A percentile compares a stretch with the other conserved stretches of the same genome.
Conservation (phyloP, 2,113 vertebrate genomes). For the Oncorhynchus gorbuscha region DNA sequence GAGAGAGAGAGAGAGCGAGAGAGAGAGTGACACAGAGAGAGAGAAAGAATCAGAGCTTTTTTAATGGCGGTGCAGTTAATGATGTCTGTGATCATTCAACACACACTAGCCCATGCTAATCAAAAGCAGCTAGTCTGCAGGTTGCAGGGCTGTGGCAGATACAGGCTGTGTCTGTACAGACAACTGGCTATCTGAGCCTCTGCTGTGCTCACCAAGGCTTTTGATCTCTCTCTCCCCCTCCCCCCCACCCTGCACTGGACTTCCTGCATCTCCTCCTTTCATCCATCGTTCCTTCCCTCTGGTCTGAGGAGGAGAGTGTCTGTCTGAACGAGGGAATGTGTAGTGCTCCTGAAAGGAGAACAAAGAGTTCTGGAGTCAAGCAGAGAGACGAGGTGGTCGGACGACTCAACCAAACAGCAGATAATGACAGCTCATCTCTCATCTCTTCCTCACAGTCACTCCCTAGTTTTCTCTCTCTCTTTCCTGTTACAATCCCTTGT, state of each 20-base stretch:
- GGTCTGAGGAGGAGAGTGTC: conserved; percentile 30
- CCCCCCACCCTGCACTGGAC: background rate
- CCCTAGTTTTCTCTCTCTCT: conserved; percentile 18
- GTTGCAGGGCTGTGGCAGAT: background rate
- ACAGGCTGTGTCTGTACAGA: conserved; percentile 12
- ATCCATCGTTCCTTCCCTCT: conserved; percentile 38
- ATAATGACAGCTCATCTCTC: conserved; percentile 53
- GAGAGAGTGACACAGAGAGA: too few species aligned
- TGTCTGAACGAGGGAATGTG: conserved; percentile 25
- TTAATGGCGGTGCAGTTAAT: background rate
- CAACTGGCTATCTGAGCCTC: conserved; percentile 13
- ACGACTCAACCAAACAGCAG: conserved; percentile 28
- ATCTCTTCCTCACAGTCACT: conserved; percentile 33
- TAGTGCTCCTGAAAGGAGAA: conserved; percentile 40
- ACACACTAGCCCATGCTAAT: conserved; percentile 14
- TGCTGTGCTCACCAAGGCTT: conserved; percentile 25
- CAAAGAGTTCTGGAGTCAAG: conserved; percentile 44
- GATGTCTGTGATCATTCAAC: conserved; percentile 3
- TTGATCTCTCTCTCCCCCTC: conserved; percentile 29
- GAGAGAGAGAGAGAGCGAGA: too few species aligned
- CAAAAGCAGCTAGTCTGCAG: conserved; percentile 31
- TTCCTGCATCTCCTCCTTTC: conserved; percentile 8
- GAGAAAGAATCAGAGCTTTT: background rate
- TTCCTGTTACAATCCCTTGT: conserved; percentile 4
- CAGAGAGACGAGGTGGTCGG: background rate